Evolutionary conservation across 2,797 vertebrate species (phyloP).

Genomic region (Oryzias dopingdopingensis): DNA sequence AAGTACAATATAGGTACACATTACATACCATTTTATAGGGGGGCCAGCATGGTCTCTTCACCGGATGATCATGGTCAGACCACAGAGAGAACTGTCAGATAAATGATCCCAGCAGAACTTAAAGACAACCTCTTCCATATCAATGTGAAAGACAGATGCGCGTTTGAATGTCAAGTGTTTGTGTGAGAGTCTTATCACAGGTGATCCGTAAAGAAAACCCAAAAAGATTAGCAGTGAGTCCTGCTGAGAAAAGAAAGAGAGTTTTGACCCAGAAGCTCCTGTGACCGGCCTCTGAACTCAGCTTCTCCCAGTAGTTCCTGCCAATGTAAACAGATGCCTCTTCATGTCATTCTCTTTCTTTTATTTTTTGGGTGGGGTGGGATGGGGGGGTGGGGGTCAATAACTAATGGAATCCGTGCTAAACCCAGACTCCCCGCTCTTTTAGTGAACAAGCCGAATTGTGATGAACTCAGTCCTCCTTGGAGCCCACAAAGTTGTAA

Average conservation of each 20-base stretch:
- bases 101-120: not conserved
- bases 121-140: not conserved
- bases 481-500: conserved; percentile 65
- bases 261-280: conserved; percentile 21
- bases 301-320: conserved; percentile 44
- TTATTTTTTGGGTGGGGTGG: conserved; percentile 34
- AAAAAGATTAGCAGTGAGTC: conserved; percentile 13
- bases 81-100: not conserved
- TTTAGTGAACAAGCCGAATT: conserved; percentile 48
- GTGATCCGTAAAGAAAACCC: conserved; percentile 61
- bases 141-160: conserved; percentile 16
- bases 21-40: no score
- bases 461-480: conserved; percentile 49
- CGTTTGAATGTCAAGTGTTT: conserved; percentile 21
- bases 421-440: conserved; percentile 53
- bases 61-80: no score
- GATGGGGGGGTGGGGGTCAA: conserved; percentile 38
- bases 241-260: no score
- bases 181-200: conserved; percentile 26
- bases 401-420: conserved; percentile 56
- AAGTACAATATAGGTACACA: no score
- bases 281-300: conserved; percentile 68
- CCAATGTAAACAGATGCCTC: conserved; percentile 73
- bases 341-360: conserved; percentile 48
- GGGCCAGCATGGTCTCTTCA: no score